These are phyloP conservation scores for Drosophila obscura DNA, from an alignment of 1,140 invertebrate species.

Conservation along the genomic window DNA sequence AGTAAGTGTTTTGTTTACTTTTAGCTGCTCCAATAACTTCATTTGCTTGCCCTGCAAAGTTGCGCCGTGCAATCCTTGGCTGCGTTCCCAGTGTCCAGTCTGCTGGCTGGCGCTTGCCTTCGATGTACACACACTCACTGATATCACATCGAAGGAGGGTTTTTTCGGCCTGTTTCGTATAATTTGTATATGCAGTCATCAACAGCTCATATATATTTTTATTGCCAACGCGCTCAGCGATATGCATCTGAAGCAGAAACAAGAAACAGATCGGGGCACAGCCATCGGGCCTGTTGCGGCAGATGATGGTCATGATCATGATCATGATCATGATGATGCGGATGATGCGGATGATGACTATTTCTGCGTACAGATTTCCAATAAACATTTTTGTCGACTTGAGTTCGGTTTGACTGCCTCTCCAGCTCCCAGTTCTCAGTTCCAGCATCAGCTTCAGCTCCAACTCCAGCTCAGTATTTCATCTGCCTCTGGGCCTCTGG, in stretches of 20 bases:
- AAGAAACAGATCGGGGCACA: constrained; percentile 35
- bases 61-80: too few species aligned
- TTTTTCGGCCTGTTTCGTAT: constrained; percentile 58
- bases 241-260: constrained; percentile 75
- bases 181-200: constrained; percentile 80
- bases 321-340: constrained; percentile 30
- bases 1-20: too few species aligned
- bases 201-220: constrained; percentile 82
- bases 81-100: too few species aligned
- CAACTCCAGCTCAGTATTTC: constrained; percentile 54
- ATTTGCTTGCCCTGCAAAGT: too few species aligned
- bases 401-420: constrained; percentile 24
- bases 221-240: constrained; percentile 68
- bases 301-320: constrained; percentile 27
- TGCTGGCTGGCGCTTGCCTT: too few species aligned
- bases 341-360: constrained; percentile 62
- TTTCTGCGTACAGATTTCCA: constrained; percentile 81
- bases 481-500: constrained; percentile 25
- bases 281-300: constrained; percentile 5
- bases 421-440: not conserved
- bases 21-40: too few species aligned
- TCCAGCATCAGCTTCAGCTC: not conserved
- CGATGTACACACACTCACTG: too few species aligned
- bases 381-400: constrained; percentile 65
- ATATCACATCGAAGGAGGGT: constrained; percentile 13